These are phyloP conservation scores for Melanotaenia duboulayi DNA, from an alignment of 2,113 vertebrate genomes.

Conservation along the genomic window DNA sequence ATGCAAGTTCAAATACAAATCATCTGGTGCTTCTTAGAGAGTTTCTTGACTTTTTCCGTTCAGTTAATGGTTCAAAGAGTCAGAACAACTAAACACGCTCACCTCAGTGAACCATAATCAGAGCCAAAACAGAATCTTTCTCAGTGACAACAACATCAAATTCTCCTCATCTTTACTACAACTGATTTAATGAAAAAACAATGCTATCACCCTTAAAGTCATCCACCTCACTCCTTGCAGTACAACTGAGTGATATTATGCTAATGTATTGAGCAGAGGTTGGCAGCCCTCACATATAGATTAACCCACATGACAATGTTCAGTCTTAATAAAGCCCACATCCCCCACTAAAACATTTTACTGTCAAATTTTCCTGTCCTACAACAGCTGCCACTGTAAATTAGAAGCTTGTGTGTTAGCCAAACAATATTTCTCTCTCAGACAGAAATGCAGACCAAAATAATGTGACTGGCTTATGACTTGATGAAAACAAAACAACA, in stretches of 20 bases:
- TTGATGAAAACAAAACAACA: not conserved
- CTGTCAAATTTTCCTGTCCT: not conserved
- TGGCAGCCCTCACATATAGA: conserved; percentile 2
- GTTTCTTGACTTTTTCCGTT: conserved; percentile 10
- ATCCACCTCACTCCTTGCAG: conserved; percentile 11
- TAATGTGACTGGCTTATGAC: not conserved
- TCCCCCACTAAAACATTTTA: no score
- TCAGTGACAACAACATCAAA: conserved; percentile 39
- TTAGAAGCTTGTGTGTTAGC: not conserved
- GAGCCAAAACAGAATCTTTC: conserved; percentile 9
- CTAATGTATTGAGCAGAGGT: conserved; percentile 3
- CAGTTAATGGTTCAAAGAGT: conserved; percentile 22
- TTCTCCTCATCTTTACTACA: not conserved
- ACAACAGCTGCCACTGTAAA: not conserved
- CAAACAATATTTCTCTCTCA: not conserved
- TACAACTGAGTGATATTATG: not conserved
- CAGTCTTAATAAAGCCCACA: not conserved
- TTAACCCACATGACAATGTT: conserved; percentile 2
- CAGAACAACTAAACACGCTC: conserved; percentile 20
- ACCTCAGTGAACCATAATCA: conserved; percentile 31
- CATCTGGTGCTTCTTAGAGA: not conserved
- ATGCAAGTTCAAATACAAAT: not conserved
- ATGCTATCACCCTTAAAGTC: not conserved
- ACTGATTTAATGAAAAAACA: no score
- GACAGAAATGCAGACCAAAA: not conserved